Conservation (phyloP, 2,113 vertebrate species). For the Hipposideros armiger region DNA sequence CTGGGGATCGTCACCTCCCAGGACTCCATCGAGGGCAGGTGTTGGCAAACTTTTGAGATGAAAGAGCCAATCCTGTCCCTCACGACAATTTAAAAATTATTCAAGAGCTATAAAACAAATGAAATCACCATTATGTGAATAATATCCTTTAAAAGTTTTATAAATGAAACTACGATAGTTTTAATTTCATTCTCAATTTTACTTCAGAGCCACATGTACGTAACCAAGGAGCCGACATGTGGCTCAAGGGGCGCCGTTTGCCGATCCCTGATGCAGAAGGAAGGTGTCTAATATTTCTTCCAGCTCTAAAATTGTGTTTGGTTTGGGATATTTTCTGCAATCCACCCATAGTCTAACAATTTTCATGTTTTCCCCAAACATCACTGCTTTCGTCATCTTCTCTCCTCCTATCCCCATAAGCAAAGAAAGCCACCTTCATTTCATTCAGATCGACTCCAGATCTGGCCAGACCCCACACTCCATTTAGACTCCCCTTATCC, state of each 20-base stretch:
- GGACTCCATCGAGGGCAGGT: too few relatives aligned
- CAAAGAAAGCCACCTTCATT: neutral
- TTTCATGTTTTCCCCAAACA: neutral
- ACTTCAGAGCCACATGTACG: too few relatives aligned
- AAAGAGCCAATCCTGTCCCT: too few relatives aligned
- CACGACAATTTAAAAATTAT: too few relatives aligned
- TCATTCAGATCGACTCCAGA: neutral
- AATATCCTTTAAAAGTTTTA: too few relatives aligned
- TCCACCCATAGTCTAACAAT: neutral
- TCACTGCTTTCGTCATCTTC: neutral
- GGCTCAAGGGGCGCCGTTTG: too few relatives aligned
- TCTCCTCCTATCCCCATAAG: neutral
- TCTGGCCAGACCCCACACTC: neutral
- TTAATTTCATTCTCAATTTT: too few relatives aligned
- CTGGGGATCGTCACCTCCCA: neutral
- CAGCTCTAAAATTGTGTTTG: neutral
- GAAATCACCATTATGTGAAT: too few relatives aligned
- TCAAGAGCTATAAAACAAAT: too few relatives aligned
- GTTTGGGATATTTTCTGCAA: neutral
- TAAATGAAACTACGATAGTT: too few relatives aligned
- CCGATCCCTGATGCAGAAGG: neutral
- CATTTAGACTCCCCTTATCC: neutral
- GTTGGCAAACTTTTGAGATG: too few relatives aligned
- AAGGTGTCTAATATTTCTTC: neutral
- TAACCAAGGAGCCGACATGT: too few relatives aligned